Conservation (phyloP, 2,113 vertebrate genomes). For the Nestor notabilis region DNA sequence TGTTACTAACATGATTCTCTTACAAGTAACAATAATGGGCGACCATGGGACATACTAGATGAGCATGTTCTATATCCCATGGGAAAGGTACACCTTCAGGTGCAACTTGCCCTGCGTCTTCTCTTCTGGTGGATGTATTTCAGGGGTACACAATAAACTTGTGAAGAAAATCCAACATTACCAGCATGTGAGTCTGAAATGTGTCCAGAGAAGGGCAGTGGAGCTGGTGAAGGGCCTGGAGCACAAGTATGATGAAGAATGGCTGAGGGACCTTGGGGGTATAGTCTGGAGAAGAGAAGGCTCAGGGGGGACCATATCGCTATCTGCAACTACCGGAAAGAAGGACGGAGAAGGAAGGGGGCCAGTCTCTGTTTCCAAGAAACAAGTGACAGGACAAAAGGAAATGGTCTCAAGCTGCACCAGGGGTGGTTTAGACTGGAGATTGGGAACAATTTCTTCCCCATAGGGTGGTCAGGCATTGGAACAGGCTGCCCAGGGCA, state of each 20-base stretch:
- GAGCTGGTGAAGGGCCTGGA: background rate
- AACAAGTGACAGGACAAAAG: background rate
- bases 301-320: background rate
- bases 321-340: background rate
- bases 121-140: background rate
- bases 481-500: background rate
- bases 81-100: background rate
- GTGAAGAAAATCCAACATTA: background rate
- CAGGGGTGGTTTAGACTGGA: background rate
- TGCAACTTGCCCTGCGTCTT: background rate
- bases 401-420: background rate
- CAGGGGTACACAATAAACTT: fast-evolving
- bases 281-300: background rate
- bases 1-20: fast-evolving
- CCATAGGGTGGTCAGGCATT: background rate
- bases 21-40: fast-evolving
- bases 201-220: background rate
- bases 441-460: background rate
- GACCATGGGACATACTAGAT: background rate
- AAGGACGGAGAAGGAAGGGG: background rate
- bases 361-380: background rate
- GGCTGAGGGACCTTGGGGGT: background rate
- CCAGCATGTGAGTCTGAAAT: background rate
- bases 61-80: background rate
- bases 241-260: background rate